These are phyloP conservation scores for Ophioderma brevispina DNA, from an alignment of 35 echinoderm and acorn worm genomes.

Conservation along the genomic window DNA sequence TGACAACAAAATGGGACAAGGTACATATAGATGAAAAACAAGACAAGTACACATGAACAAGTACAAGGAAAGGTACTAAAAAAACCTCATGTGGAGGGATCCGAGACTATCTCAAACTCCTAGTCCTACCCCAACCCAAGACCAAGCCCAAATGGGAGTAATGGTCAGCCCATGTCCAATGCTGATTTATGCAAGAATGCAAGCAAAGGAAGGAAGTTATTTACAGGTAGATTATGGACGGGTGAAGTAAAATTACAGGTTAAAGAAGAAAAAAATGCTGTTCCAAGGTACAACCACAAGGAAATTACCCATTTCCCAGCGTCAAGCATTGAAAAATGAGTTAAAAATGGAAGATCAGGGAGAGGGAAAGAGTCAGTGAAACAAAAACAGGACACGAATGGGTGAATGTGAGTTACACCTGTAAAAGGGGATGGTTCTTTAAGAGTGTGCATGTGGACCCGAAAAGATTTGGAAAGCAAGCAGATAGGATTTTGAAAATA, in stretches of 20 bases:
- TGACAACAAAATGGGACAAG: too few species aligned
- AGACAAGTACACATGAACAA: too few species aligned
- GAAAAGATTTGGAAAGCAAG: slow-evolving; percentile 50
- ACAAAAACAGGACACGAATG: slow-evolving; percentile 52
- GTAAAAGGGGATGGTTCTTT: slow-evolving; percentile 51
- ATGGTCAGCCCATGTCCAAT: not conserved
- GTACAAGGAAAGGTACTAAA: too few species aligned
- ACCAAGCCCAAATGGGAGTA: too few species aligned
- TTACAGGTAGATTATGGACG: slow-evolving; percentile 45
- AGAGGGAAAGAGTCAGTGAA: slow-evolving; percentile 58
- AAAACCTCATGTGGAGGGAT: too few species aligned
- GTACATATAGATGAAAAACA: too few species aligned
- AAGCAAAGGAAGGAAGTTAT: not conserved
- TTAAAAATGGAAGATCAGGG: slow-evolving; percentile 47
- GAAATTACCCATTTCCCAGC: slow-evolving; percentile 25
- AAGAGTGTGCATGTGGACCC: slow-evolving; percentile 58
- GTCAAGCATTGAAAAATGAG: slow-evolving; percentile 14
- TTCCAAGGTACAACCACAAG: slow-evolving; percentile 36
- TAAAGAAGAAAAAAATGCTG: not conserved
- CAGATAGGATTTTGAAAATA: slow-evolving; percentile 54
- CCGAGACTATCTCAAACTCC: too few species aligned
- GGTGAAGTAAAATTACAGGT: slow-evolving; percentile 63
- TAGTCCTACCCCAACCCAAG: too few species aligned
- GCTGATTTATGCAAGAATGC: not conserved
- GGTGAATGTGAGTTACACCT: slow-evolving; percentile 24